Conservation (phyloP, 1,140 invertebrate species). For the Trichoplusia ni region DNA sequence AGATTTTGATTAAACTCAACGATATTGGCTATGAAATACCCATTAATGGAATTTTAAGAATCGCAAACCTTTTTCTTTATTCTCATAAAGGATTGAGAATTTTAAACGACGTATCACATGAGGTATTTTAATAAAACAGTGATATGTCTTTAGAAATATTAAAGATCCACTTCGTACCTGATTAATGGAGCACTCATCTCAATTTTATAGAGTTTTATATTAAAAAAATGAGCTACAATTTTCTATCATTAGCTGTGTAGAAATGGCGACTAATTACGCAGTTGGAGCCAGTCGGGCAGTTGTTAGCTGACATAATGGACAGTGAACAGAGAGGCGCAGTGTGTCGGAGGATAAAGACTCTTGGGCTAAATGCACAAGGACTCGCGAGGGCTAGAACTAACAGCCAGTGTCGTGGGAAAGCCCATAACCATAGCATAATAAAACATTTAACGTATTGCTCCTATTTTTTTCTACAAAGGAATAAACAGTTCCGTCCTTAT, state of each 20-base stretch:
- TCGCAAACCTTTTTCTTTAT: too few relatives aligned
- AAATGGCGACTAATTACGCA: constrained; percentile 13
- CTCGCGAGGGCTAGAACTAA: too few relatives aligned
- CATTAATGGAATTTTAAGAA: too few relatives aligned
- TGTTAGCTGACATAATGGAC: not conserved
- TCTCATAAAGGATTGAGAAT: too few relatives aligned
- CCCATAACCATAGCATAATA: too few relatives aligned
- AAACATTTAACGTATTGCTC: too few relatives aligned
- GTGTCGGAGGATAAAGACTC: not conserved
- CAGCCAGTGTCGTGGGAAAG: not conserved
- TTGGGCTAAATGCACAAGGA: not conserved
- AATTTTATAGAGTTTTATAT: not conserved
- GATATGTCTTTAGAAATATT: too few relatives aligned
- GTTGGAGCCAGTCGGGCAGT: not conserved
- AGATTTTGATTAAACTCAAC: too few relatives aligned
- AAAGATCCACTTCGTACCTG: not conserved
- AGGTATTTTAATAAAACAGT: too few relatives aligned
- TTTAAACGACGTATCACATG: too few relatives aligned
- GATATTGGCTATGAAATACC: too few relatives aligned
- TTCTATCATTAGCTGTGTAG: not conserved
- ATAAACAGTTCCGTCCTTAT: not conserved
- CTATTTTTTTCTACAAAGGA: too few relatives aligned
- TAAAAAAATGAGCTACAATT: constrained; percentile 4
- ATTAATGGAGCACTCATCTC: not conserved
- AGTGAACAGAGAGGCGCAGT: not conserved